Evolutionary conservation across 2,113 vertebrate genomes (phyloP), one percentile per base, ranked within the genome.

Genomic region (Puntigrus tetrazona): DNA sequence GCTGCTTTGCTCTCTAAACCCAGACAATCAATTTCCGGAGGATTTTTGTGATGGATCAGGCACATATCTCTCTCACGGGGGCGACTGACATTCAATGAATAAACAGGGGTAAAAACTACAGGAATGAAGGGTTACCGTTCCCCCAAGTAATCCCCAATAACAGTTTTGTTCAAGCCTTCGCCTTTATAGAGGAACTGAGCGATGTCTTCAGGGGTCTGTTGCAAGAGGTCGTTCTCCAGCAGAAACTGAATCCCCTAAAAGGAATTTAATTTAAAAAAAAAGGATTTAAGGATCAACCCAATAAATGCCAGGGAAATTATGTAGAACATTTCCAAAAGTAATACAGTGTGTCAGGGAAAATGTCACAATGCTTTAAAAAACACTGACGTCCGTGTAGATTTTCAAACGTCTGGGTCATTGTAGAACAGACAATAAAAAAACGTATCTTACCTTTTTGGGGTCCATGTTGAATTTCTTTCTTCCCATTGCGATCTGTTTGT

Each of bases 401-500:
- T 9, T 70, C 34, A 22, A 47, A 34, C 1, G 72, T 72, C 63
- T 57, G 31, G 27, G 61, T 65, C 27, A 63, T 31, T 7, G 5
- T 31, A 31, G 61, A 18, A 65, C 6, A 22, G 25, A 67, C 57
- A 11, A 1, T 57, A 34, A 36, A 55, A 36, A 55, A 20, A 92
- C 1, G 7, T 10, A 10, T 74, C 80, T 70, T 89, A 96, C 98
- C 96, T 99, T 99, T 88, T 99, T 98, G 14, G 97, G 98, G 88
- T 99, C 98, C 98, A 99, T 99, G 92, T 99, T 99, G 90, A 99
- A 99, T 84, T 99, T 99, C 88, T 99, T 99, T 88, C 98, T 96
- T 90, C 98, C 98, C 97, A 99, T 97, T 36, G 97, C 97, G 36
- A 99, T 96, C 93, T 99, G 97, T 90, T 99, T 99, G 93, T 96